A percentile compares a stretch with the other conserved stretches of the same genome.
phyloP scores from a whole-genome alignment of 2,888 invertebrate genomes.

The Cyaniris semiargus region DNA sequence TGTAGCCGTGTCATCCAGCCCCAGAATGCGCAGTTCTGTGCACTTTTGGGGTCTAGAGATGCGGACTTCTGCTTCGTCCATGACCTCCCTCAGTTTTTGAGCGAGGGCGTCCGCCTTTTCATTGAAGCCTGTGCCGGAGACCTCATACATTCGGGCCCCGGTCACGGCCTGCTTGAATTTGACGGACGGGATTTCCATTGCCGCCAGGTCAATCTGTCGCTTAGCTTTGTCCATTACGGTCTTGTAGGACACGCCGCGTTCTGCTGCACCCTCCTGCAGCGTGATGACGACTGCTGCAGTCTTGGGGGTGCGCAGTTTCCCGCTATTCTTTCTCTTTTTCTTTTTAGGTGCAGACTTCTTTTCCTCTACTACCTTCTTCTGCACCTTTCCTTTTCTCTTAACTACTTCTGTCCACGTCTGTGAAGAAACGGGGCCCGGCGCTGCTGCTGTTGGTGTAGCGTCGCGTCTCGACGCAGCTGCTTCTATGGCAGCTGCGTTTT shows the following conservation, averaged over 20 bases:
- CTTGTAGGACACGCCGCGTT: background rate
- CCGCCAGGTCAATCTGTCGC: background rate
- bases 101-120: slow-evolving; percentile 37
- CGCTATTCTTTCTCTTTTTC: background rate
- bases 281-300: background rate
- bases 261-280: slow-evolving; percentile 33
- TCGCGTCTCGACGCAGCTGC: no score
- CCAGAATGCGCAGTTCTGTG: slow-evolving; percentile 34
- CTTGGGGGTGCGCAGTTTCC: background rate
- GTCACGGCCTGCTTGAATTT: slow-evolving; percentile 33
- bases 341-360: background rate
- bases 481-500: no score
- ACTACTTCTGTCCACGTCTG: no score
- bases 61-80: slow-evolving; percentile 24
- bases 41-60: slow-evolving; percentile 36
- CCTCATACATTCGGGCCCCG: slow-evolving; percentile 37
- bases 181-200: slow-evolving; percentile 30
- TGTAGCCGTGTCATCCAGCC: slow-evolving; percentile 35
- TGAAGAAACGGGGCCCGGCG: no score
- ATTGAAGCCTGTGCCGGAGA: slow-evolving; percentile 31
- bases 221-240: no score
- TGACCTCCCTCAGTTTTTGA: slow-evolving; percentile 25
- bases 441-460: no score
- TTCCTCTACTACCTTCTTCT: background rate
- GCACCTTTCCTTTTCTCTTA: no score